phyloP scores from a whole-genome alignment of 2,888 invertebrate genomes.

The Standfussiana lucernea region DNA sequence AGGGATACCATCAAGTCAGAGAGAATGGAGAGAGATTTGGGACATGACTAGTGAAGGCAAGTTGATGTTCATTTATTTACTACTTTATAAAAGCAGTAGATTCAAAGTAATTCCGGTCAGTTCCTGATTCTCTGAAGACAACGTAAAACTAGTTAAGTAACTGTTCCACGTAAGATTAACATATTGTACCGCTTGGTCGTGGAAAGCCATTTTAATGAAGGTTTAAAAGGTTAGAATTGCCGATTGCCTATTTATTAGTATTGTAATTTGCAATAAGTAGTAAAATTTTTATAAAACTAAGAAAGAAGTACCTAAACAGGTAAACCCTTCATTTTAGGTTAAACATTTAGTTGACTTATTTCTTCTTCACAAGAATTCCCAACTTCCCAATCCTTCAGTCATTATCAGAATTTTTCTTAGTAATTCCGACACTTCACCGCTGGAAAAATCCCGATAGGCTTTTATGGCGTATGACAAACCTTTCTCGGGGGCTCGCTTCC shows the following conservation, averaged over 20 bases:
- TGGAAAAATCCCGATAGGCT: not conserved
- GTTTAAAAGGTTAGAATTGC: slow-evolving; percentile 25
- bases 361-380: not conserved
- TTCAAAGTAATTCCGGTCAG: not conserved
- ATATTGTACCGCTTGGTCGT: slow-evolving; percentile 12
- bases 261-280: not conserved
- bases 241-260: slow-evolving; percentile 16
- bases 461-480: slow-evolving; percentile 10
- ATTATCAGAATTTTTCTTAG: not conserved
- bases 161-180: slow-evolving; percentile 19
- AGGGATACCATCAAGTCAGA: too few species aligned
- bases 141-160: not conserved
- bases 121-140: not conserved
- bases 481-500: not conserved
- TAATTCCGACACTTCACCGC: not conserved
- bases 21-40: too few species aligned
- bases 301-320: not conserved
- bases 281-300: not conserved
- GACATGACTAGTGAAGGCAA: too few species aligned
- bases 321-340: not conserved
- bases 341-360: not conserved
- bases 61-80: not conserved
- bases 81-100: not conserved
- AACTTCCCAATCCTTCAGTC: not conserved
- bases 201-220: slow-evolving; percentile 28